Conservation (phyloP, 2,797 vertebrate species). For the Mareca strepera region DNA sequence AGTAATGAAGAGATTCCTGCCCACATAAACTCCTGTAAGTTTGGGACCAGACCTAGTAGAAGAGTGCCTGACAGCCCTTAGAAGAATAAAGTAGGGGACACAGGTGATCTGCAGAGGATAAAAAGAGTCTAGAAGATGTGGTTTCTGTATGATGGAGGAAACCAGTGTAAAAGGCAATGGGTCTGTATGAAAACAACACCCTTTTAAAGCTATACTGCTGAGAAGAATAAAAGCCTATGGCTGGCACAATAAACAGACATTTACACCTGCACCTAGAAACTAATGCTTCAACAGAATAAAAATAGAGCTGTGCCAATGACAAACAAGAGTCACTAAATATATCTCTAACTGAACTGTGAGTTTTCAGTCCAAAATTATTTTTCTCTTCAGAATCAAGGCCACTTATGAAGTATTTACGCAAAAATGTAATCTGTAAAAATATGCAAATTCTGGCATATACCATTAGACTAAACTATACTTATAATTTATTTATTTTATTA, state of each 20-base stretch:
- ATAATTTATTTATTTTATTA: not conserved
- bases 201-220: not conserved
- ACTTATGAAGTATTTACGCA: not conserved
- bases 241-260: not conserved
- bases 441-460: not conserved
- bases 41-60: not conserved
- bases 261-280: not conserved
- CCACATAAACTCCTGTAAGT: not conserved
- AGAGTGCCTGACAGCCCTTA: not conserved
- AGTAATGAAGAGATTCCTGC: not conserved
- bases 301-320: not conserved
- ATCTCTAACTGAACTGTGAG: not conserved
- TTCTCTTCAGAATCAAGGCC: not conserved
- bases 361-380: not conserved
- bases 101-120: fast-evolving
- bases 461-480: not conserved
- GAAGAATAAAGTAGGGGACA: not conserved
- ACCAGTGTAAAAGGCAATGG: not conserved
- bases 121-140: not conserved
- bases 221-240: not conserved
- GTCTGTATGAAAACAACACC: not conserved
- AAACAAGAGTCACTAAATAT: not conserved
- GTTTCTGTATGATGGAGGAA: not conserved
- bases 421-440: not conserved
- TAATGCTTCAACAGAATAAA: not conserved